A percentile compares a stretch with the other conserved stretches of the same genome.
These are phyloP conservation scores for Tragulus kanchil DNA, from an alignment of 2,113 vertebrate species.

Conservation along the genomic window DNA sequence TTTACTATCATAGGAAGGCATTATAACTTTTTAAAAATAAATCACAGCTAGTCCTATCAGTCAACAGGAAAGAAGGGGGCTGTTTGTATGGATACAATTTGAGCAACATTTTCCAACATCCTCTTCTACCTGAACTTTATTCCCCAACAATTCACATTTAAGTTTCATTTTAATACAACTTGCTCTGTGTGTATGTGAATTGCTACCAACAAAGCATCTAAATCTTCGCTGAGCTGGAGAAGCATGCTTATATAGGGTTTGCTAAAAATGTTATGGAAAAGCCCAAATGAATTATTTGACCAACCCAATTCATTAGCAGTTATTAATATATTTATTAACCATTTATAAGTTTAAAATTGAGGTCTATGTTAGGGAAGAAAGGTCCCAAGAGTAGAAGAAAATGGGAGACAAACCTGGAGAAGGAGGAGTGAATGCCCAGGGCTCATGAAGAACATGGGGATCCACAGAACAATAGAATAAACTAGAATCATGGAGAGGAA, in stretches of 20 bases:
- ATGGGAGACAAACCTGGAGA: not conserved
- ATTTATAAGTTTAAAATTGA: not conserved
- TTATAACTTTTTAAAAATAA: not conserved
- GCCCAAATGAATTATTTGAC: not conserved
- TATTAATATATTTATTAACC: not conserved
- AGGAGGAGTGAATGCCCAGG: not conserved
- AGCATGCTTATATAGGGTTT: not conserved
- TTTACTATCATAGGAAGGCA: not conserved
- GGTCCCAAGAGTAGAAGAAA: not conserved
- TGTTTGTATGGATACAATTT: not conserved
- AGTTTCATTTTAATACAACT: not conserved
- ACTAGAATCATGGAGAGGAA: not conserved
- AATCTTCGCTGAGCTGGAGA: not conserved
- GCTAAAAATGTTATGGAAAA: not conserved
- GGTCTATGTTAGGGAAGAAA: not conserved
- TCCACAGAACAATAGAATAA: not conserved
- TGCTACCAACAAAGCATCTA: not conserved
- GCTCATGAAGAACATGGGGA: not conserved
- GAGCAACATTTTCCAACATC: not conserved
- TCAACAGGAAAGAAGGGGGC: not conserved
- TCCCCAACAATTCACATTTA: not conserved
- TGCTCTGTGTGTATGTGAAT: not conserved
- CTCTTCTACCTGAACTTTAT: not conserved
- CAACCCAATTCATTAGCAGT: not conserved
- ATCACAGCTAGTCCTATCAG: not conserved